Evolutionary conservation across 2,888 invertebrate genomes (phyloP).

Genomic region (Hemistola chrysoprasaria): DNA sequence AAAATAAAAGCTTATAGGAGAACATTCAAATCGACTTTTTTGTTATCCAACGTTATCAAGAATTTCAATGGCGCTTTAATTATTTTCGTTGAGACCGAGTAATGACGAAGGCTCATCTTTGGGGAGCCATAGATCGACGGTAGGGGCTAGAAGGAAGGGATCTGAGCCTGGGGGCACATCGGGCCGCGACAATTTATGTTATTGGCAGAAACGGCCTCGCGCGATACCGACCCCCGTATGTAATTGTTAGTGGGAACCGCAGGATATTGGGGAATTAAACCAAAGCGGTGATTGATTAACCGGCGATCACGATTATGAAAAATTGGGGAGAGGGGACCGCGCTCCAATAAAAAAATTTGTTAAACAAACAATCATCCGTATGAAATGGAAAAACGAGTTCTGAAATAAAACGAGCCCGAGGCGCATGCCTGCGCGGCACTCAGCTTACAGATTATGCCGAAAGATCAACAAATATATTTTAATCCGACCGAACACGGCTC

Average conservation of each 20-base stretch:
- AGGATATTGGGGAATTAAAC: constrained; percentile 79
- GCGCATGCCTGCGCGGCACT: constrained; percentile 42
- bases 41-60: constrained; percentile 11
- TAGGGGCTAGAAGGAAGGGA: constrained; percentile 23
- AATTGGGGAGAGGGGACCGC: constrained; percentile 45
- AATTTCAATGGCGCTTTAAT: constrained; percentile 13
- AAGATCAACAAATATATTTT: constrained; percentile 79
- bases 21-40: constrained; percentile 12
- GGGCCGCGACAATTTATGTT: constrained; percentile 79
- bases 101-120: constrained; percentile 18
- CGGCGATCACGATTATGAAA: constrained; percentile 70
- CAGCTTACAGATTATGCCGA: constrained; percentile 67
- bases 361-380: constrained; percentile 49
- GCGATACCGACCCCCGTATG: constrained; percentile 73
- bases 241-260: constrained; percentile 78
- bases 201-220: constrained; percentile 68
- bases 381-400: constrained; percentile 49
- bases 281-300: constrained; percentile 75
- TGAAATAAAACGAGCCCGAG: constrained; percentile 49
- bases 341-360: constrained; percentile 46
- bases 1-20: constrained; percentile 6
- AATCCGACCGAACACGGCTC: constrained; percentile 72
- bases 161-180: constrained; percentile 49
- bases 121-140: constrained; percentile 23
- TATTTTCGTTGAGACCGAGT: constrained; percentile 10